Base-by-base conservation (phyloP, 2,797 vertebrate genomes). In the Sebastes vulpes region DNA sequence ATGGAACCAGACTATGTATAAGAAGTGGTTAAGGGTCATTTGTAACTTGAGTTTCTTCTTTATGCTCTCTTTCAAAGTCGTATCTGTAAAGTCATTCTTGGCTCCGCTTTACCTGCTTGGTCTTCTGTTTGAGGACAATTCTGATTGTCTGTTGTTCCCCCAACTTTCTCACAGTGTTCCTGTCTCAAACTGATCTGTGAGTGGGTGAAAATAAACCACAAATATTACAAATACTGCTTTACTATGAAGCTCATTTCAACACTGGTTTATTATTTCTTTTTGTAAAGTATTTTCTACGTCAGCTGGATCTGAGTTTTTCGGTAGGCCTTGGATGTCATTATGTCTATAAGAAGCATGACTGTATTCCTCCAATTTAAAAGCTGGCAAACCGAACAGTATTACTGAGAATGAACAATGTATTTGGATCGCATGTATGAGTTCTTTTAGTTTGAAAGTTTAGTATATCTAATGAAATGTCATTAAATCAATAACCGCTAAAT, bases 321-420 rank as follows among this genome's bases (percentile, higher is more conserved):
- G 63, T 77, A 66, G 75, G 23, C 72, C 42, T 84, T 7, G 25
- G 72, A 68, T 67, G 70, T 78, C 84, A 71, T 76, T 48, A 8
- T 7, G 68, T 85, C 14, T 50, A n/a, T 60, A 54, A 54, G 20
- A 83, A 85, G 80, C 81, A 77, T 67, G 75, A 38, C 71, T 53
- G 32, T 78, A 80, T 86, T 73, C 60, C 74, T 78, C 58, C 42
- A 11, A 61, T 52, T 48, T 71, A 29, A 65, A 76, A 71, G 61
- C 70, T 54, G 73, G 61, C 53, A 32, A 80, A 72, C 63, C 81
- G 29, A 78, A 83, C 84, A 88, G 88, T 92, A 82, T 94, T 89
- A 84, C 21, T 50, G 65, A 68, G 65, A 75, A 75, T 63, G 25
- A 38, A 28, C 79, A 71, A 26, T 70, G 50, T 72, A 46, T 65